Conservation (phyloP, 2,797 vertebrate species). For the Peromyscus eremicus region DNA sequence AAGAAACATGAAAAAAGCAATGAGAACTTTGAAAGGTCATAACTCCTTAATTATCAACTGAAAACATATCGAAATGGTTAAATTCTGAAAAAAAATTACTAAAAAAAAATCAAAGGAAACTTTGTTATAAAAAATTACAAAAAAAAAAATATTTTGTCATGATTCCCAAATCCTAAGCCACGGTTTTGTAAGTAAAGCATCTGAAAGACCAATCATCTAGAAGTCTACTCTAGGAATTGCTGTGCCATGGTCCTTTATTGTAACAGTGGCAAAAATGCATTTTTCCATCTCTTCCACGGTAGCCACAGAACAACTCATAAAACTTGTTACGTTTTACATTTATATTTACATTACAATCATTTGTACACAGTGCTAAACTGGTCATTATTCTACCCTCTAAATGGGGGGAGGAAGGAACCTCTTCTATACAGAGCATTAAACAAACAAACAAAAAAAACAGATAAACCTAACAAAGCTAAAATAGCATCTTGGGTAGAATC, state of each 20-base stretch:
- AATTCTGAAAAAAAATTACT: conserved; percentile 35
- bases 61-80: background rate
- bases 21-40: background rate
- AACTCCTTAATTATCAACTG: background rate
- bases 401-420: background rate
- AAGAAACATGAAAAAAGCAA: background rate
- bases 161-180: background rate
- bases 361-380: background rate
- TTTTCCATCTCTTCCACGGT: background rate
- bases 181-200: background rate
- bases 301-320: background rate
- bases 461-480: conserved; percentile 21
- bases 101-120: conserved; percentile 47
- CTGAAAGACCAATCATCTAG: background rate
- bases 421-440: background rate
- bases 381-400: background rate
- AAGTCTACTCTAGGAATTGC: background rate
- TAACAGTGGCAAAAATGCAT: background rate
- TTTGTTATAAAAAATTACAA: background rate
- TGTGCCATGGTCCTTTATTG: background rate
- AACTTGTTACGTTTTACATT: background rate
- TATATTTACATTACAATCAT: background rate
- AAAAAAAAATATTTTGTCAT: background rate
- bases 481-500: background rate
- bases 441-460: background rate